Evolutionary conservation across 2,888 invertebrate species (phyloP), one percentile per base, ranked within the genome.

Genomic region (Leptinotarsa rubiginosa): DNA sequence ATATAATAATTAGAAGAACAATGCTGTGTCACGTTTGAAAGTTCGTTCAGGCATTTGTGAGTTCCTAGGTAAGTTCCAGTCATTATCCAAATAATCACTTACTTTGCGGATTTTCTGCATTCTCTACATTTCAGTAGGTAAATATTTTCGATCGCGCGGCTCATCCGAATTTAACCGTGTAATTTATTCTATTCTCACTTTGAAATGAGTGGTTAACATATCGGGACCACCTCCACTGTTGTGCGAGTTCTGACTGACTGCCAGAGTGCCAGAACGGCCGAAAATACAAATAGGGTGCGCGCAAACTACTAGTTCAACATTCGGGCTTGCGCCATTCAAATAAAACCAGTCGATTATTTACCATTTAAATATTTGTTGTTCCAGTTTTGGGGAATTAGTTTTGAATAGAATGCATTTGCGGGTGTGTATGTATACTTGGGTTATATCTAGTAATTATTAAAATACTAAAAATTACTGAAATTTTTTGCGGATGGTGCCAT

Each of bases 281-380:
- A 72, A 66, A 75, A 66, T 65, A 66, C 70, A 54, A 72, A 50
- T 62, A 70, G 25, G 67, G 56, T 68, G 75, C 70, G 73, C 75
- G 75, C 73, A 71, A 75, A 74, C 72, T 69, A 62, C 65, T 54
- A 41, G 70, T 67, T 62, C 70, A 65, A 59, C 69, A 71, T 69
- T 75, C 47, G 75, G 47, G 59, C 70, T 71, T 75, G 77, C 77
- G 77, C 75, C 66, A 72, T 72, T 66, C 73, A 47, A 50, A 70
- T 22, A 52, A 49, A 70, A 41, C 54, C 62, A 65, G 65, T 65
- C 68, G 72, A 68, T 67, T 71, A 25, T 70, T 76, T 77, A 65
- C 73, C 67, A 70, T 73, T 75, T 71, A 74, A 79, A 76, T 79
- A 79, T 79, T 79, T 75, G 76, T 22, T 41, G 70, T 73, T 75